Conservation (phyloP, 2,113 vertebrate species). For the Columbina picui region DNA sequence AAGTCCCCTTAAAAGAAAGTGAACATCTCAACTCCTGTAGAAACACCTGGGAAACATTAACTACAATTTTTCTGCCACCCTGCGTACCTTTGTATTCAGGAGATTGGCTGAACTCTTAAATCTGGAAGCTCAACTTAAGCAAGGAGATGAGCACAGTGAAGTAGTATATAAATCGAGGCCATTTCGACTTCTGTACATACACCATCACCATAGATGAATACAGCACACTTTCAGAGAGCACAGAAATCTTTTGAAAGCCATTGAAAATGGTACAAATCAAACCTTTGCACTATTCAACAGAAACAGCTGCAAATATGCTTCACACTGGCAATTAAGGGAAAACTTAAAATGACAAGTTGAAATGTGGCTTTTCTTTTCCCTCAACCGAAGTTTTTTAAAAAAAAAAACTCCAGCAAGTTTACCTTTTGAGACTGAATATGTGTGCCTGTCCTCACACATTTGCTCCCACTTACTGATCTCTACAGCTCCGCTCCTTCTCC, state of each 20-base stretch:
- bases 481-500: neutral
- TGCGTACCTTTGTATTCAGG: neutral
- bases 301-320: neutral
- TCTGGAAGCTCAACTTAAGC: neutral
- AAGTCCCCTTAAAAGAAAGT: neutral
- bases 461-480: neutral
- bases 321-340: neutral
- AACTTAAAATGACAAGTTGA: neutral
- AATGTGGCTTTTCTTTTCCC: neutral
- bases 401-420: neutral
- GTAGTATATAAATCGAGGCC: neutral
- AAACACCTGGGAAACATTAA: neutral
- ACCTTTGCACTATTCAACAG: neutral
- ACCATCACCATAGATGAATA: neutral
- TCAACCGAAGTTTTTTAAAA: neutral
- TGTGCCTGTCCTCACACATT: neutral
- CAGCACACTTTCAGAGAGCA: neutral
- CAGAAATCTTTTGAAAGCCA: neutral
- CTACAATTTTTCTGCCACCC: neutral
- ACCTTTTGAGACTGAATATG: neutral
- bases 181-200: neutral
- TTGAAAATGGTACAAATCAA: neutral
- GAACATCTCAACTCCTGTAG: neutral
- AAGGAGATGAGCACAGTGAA: neutral
- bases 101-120: neutral